Base-by-base conservation (phyloP, 2,888 invertebrate genomes). In the Gortyna flavago region DNA sequence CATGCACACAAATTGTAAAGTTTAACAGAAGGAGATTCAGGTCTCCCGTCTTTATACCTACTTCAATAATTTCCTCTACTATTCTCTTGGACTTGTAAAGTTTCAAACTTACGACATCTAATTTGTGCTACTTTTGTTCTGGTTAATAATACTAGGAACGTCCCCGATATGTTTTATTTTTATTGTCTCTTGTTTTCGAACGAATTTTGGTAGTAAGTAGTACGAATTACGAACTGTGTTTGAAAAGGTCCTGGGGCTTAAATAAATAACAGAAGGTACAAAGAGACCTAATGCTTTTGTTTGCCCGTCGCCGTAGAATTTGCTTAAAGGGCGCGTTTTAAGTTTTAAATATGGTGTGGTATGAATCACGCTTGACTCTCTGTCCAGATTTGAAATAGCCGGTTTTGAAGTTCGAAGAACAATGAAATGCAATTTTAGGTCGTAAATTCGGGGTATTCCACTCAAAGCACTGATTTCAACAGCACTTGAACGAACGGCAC, bases 41-140 rank as follows among this genome's bases (percentile, higher is more conserved):
- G 72, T 51, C 51, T 57, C 67, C 16, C 62, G 18, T 54, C 77
- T 81, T 81, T 41, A 64, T 68, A 83, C 70, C 13, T 77, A 68
- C 77, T 85, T 77, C 85, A 83, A 85, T 85, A 73, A 77, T 85
- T 83, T 85, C 64, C 82, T 77, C 16, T 59, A 65, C 72, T 64
- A 70, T 85, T 81, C 38, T 85, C 72, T 68, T 48, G 54, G 71
- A 83, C 61, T 81, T 81, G 62, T 62, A 64, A 81, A 83, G 83
- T 83, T 81, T 77, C 67, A 85, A 83, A 83, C 77, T 83, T 73
- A 77, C 82, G 73, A 74, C 85, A 57, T 77, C 73, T 81, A 77
- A 85, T 85, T 77, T 85, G 71, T 77, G 77, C 70, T 81, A 83
- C 85, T 83, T 85, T 77, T 83, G 73, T 83, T 85, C 85, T 29